Conservation (phyloP, 2,797 vertebrate genomes). For the Peromyscus eremicus region DNA sequence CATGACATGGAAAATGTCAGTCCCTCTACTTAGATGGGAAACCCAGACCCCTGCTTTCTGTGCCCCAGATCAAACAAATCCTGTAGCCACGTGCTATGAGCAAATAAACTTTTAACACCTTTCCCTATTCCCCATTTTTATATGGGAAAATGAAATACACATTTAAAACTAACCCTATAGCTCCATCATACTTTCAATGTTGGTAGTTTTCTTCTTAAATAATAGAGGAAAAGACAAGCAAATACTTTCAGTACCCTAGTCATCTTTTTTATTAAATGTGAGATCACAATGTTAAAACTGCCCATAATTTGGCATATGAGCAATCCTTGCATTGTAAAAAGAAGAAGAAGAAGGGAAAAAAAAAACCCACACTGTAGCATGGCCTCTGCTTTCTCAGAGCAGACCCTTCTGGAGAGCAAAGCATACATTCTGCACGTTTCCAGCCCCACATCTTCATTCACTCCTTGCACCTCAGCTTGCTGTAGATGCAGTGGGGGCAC, state of each 20-base stretch:
- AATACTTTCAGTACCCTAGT: neutral
- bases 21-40: neutral
- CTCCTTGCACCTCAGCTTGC: neutral
- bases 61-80: neutral
- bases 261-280: neutral
- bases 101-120: neutral
- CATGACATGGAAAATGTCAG: neutral
- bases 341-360: neutral
- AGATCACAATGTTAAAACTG: slow-evolving; percentile 9
- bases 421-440: neutral
- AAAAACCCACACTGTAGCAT: neutral
- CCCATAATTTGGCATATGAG: neutral
- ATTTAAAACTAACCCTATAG: neutral
- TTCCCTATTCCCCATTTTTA: neutral
- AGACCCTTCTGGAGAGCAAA: neutral
- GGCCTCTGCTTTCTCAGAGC: slow-evolving; percentile 1
- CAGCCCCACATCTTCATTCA: neutral
- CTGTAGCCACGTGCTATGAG: neutral
- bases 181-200: neutral
- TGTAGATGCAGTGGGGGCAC: neutral
- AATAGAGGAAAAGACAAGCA: neutral
- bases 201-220: slow-evolving; percentile 44
- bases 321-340: neutral
- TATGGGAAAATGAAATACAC: neutral
- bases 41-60: neutral